These are phyloP conservation scores for Epinephelus malabaricus DNA, from an alignment of 2,797 vertebrate species.

Conservation along the genomic window DNA sequence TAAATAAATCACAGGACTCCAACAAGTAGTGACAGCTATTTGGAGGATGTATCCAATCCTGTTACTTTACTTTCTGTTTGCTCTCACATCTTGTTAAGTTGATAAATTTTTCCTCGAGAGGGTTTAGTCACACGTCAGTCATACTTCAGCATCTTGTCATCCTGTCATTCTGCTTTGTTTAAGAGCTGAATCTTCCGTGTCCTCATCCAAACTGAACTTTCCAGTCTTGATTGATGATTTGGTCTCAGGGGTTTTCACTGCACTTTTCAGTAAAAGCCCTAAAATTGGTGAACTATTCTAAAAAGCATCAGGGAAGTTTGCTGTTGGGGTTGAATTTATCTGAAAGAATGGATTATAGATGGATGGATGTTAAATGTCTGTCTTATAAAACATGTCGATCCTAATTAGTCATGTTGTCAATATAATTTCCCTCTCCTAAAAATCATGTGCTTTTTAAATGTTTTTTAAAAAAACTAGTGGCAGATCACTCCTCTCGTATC, in stretches of 20 bases:
- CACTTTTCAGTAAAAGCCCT: neutral
- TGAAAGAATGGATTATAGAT: constrained; percentile 1
- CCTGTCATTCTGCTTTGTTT: neutral
- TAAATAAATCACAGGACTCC: constrained; percentile 1
- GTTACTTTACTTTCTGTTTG: neutral
- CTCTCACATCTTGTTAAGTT: neutral
- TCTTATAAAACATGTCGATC: constrained; percentile 17
- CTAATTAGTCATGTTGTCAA: neutral
- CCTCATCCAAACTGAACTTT: neutral
- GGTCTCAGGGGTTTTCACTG: neutral
- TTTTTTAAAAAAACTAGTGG: neutral
- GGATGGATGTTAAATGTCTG: constrained; percentile 4
- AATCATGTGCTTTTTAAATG: neutral
- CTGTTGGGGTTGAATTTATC: constrained; percentile 22
- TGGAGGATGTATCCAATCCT: neutral
- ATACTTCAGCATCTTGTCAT: neutral
- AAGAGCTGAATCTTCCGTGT: neutral
- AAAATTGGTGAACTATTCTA: neutral
- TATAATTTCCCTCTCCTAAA: neutral
- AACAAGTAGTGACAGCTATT: neutral
- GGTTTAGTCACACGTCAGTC: neutral
- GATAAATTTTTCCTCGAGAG: neutral
- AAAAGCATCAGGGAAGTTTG: neutral
- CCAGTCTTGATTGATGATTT: constrained; percentile 1
- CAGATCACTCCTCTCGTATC: neutral